Base-by-base conservation (phyloP, 30 jellyfish, hydroid and myxozoan species). In the Hydractinia echinata region DNA sequence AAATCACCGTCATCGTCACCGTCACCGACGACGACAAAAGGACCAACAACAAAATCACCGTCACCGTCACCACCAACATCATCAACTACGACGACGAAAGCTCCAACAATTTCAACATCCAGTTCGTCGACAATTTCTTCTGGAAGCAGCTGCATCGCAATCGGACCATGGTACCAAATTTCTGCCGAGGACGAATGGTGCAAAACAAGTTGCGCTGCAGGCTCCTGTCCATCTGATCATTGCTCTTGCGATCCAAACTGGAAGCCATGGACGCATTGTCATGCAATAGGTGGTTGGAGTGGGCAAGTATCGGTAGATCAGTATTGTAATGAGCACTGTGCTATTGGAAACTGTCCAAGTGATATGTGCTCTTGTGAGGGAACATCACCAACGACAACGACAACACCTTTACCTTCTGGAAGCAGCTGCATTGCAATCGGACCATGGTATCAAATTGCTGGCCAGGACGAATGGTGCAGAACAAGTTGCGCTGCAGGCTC, bases 261-360 rank as follows among this genome's bases (percentile, higher is more conserved):
- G 74, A 7, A 64, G 16, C 85, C 85, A 44, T 48, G 88, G 44
- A 76, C 79, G 3, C 80, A 80, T 6, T 88, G 96, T 86, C 82
- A 51, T 61, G 96, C 89, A 1, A 77, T 51, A 54, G 86, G 87
- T 0, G 53, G 87, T 6, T 88, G 89, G 88, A 64, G 79, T 15
- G 84, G 84, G 19, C 69, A 84, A 61, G 82, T 82, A 4, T 73
- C 83, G 11, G 84, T 89, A 88, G 95, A 89, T 84, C 81, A 76
- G 5, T 89, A 91, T 88, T 89, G 96, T 73, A 77, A 52, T 20
- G 70, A 80, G 5, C 84, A 89, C 78, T 89, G 96, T 76, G 96
- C 96, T 18, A 53, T 67, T 10, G 90, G 88, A n/a, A 54, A 89
- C 67, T 89, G 96, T 51, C 96, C 96, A 5, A 52, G 95, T 18